A percentile compares a stretch with the other conserved stretches of the same genome.
Evolutionary conservation across 2,113 vertebrate species (phyloP).

Genomic region (Rhodinocichla rosea): DNA sequence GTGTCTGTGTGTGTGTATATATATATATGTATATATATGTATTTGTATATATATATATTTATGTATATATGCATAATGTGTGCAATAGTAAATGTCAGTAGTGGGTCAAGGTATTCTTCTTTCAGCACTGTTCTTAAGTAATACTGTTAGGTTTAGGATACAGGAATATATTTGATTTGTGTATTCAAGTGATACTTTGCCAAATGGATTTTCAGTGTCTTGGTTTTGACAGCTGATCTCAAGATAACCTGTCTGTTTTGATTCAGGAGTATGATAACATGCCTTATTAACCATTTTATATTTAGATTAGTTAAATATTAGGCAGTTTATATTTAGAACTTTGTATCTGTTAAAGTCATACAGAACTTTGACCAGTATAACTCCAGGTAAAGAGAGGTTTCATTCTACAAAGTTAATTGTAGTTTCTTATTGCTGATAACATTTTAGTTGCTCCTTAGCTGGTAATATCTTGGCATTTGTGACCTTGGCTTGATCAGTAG

Average conservation of each 20-base stretch:
- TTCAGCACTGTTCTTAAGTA: neutral
- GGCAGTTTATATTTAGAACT: constrained; percentile 10
- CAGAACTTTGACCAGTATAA: neutral
- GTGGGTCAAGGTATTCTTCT: neutral
- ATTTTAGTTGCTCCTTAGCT: neutral
- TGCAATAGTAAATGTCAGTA: neutral
- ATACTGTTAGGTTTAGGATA: neutral
- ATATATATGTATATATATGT: neutral
- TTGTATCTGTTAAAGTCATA: neutral
- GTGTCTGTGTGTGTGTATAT: neutral
- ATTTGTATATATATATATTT: neutral
- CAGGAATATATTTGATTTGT: neutral
- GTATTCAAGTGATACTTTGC: neutral
- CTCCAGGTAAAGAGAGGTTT: neutral
- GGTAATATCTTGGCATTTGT: neutral
- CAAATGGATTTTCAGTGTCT: neutral
- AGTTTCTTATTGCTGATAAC: constrained; percentile 8
- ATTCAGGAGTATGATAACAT: neutral
- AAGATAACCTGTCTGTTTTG: neutral
- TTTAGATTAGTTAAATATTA: neutral
- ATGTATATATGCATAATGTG: neutral
- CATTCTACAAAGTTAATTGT: neutral
- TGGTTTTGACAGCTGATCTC: neutral
- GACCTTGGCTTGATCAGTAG: neutral
- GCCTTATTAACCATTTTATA: neutral